These are phyloP conservation scores for Eupithecia vulgata DNA, from an alignment of 2,888 invertebrate species.

Conservation along the genomic window DNA sequence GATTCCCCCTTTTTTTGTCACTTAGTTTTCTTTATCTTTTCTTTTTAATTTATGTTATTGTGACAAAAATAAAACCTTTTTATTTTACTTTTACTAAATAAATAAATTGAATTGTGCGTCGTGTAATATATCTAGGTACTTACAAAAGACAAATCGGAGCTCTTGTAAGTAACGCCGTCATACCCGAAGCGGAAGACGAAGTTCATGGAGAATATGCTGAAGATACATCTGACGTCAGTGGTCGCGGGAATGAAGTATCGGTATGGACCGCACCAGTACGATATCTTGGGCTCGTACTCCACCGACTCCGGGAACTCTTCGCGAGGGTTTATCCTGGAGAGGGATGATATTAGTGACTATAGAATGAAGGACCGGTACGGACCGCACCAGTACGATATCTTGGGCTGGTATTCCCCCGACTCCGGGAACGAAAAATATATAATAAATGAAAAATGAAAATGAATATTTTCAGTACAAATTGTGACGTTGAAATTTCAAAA, in stretches of 20 bases:
- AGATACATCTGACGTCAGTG: conserved; percentile 76
- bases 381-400: conserved; percentile 78
- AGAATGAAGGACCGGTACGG: conserved; percentile 75
- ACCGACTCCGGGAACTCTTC: conserved; percentile 80
- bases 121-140: no score
- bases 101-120: no score
- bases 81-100: no score
- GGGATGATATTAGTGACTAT: neutral
- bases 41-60: no score
- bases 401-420: conserved; percentile 78
- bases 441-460: no score
- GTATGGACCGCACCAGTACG: conserved; percentile 78
- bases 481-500: no score
- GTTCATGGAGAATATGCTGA: conserved; percentile 80
- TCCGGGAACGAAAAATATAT: no score
- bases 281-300: conserved; percentile 78
- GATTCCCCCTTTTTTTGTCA: no score
- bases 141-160: conserved; percentile 74
- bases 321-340: conserved; percentile 73
- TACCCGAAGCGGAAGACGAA: conserved; percentile 76
- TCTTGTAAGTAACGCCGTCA: conserved; percentile 77
- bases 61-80: no score
- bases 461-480: no score
- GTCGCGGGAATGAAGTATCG: conserved; percentile 80
- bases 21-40: no score